Conservation (phyloP, 2,888 invertebrate genomes). For the Nomada flava region DNA sequence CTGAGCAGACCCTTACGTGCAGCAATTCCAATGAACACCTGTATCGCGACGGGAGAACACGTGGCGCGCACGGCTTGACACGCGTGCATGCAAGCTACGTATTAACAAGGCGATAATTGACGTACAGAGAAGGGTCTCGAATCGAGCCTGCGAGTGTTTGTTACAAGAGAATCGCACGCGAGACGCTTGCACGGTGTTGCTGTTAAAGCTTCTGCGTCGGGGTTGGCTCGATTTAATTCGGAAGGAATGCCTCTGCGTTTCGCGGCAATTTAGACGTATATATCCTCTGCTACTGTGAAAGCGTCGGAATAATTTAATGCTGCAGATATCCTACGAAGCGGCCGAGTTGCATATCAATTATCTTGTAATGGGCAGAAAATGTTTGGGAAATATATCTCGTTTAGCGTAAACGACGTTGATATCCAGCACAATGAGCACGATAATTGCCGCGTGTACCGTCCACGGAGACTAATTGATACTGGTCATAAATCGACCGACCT, state of each 20-base stretch:
- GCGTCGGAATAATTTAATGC: conserved; percentile 41
- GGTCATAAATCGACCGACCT: conserved; percentile 20
- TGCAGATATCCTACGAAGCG: conserved; percentile 49
- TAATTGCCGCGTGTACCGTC: conserved; percentile 27
- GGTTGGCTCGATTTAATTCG: conserved; percentile 33
- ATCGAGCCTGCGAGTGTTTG: conserved; percentile 61
- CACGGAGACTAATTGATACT: conserved; percentile 43
- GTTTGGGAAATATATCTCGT: conserved; percentile 27
- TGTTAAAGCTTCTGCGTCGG: background rate
- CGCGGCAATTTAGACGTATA: conserved; percentile 42
- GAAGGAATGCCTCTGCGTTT: conserved; percentile 37
- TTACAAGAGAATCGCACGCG: conserved; percentile 30
- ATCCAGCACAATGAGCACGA: conserved; percentile 9
- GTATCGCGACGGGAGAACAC: conserved; percentile 49
- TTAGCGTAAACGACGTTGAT: conserved; percentile 33
- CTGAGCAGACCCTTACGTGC: conserved; percentile 25
- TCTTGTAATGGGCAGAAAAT: conserved; percentile 45
- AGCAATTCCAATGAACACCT: conserved; percentile 52
- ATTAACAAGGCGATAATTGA: conserved; percentile 68
- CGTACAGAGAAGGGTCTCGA: conserved; percentile 48
- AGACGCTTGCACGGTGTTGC: background rate
- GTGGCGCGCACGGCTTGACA: conserved; percentile 48
- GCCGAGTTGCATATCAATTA: conserved; percentile 42
- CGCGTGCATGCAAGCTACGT: conserved; percentile 27
- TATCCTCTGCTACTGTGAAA: conserved; percentile 20